Base-by-base conservation (phyloP, 2,888 invertebrate genomes). In the Drosophila testacea region DNA sequence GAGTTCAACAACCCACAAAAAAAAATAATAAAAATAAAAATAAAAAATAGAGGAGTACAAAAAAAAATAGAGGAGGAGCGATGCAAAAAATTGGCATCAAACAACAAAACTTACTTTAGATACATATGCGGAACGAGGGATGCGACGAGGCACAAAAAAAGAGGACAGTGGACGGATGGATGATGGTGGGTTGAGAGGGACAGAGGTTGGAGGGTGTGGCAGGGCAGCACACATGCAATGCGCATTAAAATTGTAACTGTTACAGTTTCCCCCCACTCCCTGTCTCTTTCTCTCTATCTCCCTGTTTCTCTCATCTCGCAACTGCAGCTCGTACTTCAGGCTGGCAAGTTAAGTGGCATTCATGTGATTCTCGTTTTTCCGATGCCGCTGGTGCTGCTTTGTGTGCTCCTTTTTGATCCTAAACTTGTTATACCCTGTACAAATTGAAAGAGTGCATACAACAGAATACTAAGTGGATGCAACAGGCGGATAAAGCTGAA, bases 1-100 rank as follows among this genome's bases (percentile, higher is more conserved):
- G 85, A 70, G 85, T 89, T 85, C 85, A 85, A 85, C 89, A 89
- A 85, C 88, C 85, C 85, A 67, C 89, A 79, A 85, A 89, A 76
- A 79, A 69, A 76, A 46, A n/a, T n/a, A n/a, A n/a, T n/a, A 71
- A 55, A 38, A 62, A 61, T 28, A 16, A 16, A 16, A 16, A 16
- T 16, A 62, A 66, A 38, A 42, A 38, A 39, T 2, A 39, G 39
- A 41, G 41, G 57, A 36, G 34, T 4, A 34, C 51, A 52, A 44
- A 52, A 52, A 54, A 36, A 16, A 65, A 32, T 34, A 56, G 46
- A 34, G 52, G 61, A 74, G 64, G 16, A 72, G 73, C 65, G 77
- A 83, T 88, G 85, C 85, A 83, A 84, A 84, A 84, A 85, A 85
- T 85, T 85, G 85, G 85, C 85, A 85, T 89, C 85, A 89, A 85